phyloP scores from a whole-genome alignment of 2,113 vertebrate genomes.

The Etheostoma cragini region DNA sequence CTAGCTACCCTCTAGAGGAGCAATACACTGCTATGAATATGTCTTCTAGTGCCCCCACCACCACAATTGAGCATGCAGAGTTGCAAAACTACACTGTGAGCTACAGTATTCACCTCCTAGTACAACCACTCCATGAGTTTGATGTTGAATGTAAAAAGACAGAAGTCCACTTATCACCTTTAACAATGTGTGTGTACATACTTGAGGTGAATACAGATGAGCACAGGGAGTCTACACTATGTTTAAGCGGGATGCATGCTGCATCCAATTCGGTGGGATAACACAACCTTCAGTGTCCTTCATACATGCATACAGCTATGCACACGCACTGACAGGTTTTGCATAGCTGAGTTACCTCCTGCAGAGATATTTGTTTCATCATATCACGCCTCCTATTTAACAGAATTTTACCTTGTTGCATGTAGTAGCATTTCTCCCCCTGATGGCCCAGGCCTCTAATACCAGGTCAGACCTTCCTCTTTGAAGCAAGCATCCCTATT shows the following conservation, averaged over 20 bases:
- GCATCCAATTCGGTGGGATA: constrained; percentile 44
- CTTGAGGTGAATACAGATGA: constrained; percentile 68
- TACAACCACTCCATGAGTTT: constrained; percentile 48
- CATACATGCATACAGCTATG: constrained; percentile 38
- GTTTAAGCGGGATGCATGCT: constrained; percentile 35
- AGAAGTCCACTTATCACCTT: constrained; percentile 67
- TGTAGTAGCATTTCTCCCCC: neutral
- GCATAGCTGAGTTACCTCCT: constrained; percentile 46
- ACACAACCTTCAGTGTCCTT: constrained; percentile 73
- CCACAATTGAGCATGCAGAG: neutral
- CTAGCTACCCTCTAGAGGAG: constrained; percentile 47
- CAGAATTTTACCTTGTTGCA: constrained; percentile 22
- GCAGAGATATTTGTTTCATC: constrained; percentile 60
- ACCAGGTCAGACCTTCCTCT: neutral
- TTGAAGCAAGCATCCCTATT: neutral
- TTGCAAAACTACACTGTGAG: constrained; percentile 5
- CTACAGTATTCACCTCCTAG: constrained; percentile 30
- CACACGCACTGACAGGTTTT: constrained; percentile 32
- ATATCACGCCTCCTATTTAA: constrained; percentile 59
- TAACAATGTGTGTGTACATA: constrained; percentile 60
- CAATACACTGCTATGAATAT: constrained; percentile 19
- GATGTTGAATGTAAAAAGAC: constrained; percentile 60
- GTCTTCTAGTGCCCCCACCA: constrained; percentile 12
- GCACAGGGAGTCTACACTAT: constrained; percentile 30
- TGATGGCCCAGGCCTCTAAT: neutral